Conservation (phyloP, 2,113 vertebrate species). For the Equus quagga region DNA sequence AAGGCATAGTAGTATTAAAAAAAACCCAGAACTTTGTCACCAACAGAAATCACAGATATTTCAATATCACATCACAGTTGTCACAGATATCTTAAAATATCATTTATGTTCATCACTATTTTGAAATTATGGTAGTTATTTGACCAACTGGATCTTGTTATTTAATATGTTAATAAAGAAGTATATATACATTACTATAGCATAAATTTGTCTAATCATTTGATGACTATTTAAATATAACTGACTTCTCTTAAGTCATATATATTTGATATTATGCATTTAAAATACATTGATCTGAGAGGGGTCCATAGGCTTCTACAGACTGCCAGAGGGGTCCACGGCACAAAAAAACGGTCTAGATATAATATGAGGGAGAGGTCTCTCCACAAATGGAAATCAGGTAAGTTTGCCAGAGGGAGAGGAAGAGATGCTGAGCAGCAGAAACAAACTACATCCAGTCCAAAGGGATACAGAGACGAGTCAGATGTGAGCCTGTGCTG, state of each 20-base stretch:
- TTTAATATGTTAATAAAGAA: conserved; percentile 35
- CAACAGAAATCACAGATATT: neutral
- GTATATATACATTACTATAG: neutral
- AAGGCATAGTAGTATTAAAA: neutral
- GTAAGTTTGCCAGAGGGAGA: neutral
- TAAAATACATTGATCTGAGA: neutral
- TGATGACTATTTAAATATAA: neutral
- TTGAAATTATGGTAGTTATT: conserved; percentile 16
- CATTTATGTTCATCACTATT: neutral
- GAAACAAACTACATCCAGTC: neutral
- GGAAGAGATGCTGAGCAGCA: neutral
- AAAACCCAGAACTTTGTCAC: neutral
- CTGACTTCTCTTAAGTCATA: neutral
- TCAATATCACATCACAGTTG: neutral
- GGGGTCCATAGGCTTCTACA: neutral
- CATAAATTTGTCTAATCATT: neutral
- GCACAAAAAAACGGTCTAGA: neutral
- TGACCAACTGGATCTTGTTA: neutral
- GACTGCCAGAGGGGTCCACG: neutral
- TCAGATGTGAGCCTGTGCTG: neutral
- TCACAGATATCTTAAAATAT: conserved; percentile 18
- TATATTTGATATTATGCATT: neutral
- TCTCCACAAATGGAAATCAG: neutral
- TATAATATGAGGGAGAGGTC: neutral
- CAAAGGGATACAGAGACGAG: neutral